Conservation (phyloP, 2,113 vertebrate species). For the Irena cyanogastra region DNA sequence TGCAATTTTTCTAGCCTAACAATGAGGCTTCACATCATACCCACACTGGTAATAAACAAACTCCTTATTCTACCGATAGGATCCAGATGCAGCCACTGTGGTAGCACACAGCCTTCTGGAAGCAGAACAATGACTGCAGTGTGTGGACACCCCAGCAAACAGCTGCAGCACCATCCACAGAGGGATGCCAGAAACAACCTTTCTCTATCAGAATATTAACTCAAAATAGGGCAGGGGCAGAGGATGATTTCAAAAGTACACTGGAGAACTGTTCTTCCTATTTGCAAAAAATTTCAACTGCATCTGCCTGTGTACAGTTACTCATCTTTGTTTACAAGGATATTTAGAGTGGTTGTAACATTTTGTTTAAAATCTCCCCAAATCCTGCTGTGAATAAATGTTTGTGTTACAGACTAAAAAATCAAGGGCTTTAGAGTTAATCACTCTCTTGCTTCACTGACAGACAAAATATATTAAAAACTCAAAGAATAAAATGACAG, state of each 20-base stretch:
- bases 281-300: background rate
- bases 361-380: background rate
- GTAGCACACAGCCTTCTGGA: background rate
- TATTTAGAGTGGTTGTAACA: background rate
- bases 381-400: background rate
- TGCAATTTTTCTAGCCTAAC: conserved; percentile 24
- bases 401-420: background rate
- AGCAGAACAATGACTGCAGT: background rate
- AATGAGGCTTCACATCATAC: background rate
- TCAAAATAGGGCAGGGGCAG: background rate
- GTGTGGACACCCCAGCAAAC: background rate
- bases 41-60: background rate
- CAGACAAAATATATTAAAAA: background rate
- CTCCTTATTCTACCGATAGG: background rate
- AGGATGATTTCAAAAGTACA: background rate
- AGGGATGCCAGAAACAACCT: background rate
- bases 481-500: background rate
- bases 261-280: background rate
- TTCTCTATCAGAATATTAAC: background rate
- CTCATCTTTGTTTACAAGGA: background rate
- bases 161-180: background rate
- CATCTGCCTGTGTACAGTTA: background rate
- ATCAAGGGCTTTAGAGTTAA: background rate
- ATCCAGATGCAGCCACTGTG: background rate
- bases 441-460: background rate